Conservation (phyloP, 2,113 vertebrate genomes). For the Mormoops blainvillei region DNA sequence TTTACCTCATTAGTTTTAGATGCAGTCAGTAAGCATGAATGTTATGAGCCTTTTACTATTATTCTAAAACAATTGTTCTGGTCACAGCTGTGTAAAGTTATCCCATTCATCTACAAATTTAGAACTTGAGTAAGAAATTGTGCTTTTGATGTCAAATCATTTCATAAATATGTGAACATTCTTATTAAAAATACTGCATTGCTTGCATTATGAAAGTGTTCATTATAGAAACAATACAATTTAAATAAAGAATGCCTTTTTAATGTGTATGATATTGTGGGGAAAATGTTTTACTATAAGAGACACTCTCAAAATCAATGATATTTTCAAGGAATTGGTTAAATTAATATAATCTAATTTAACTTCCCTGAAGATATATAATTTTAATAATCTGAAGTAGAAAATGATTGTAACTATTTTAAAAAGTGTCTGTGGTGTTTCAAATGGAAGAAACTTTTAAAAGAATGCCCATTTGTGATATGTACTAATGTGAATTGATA, state of each 20-base stretch:
- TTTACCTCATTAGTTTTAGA: neutral
- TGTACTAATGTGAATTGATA: neutral
- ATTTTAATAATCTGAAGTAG: neutral
- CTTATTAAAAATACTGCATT: neutral
- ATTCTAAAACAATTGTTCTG: neutral
- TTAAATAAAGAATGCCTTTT: neutral
- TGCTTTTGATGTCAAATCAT: neutral
- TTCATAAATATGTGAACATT: neutral
- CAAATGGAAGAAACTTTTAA: neutral
- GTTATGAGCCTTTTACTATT: neutral
- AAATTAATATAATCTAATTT: neutral
- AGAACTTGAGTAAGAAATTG: neutral
- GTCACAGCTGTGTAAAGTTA: neutral
- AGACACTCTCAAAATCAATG: neutral
- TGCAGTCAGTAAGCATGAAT: neutral
- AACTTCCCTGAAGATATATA: neutral
- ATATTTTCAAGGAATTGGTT: neutral
- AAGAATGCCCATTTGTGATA: neutral
- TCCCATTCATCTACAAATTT: neutral
- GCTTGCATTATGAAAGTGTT: neutral
- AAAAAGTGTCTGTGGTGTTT: neutral
- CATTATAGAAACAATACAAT: neutral
- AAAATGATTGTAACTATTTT: neutral
- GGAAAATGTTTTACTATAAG: neutral
- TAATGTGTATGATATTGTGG: neutral